Percentiles rank a stretch among this genome's conserved stretches.
phyloP scores from a whole-genome alignment of 1,140 invertebrate species.

The Temnothorax curvispinosus region DNA sequence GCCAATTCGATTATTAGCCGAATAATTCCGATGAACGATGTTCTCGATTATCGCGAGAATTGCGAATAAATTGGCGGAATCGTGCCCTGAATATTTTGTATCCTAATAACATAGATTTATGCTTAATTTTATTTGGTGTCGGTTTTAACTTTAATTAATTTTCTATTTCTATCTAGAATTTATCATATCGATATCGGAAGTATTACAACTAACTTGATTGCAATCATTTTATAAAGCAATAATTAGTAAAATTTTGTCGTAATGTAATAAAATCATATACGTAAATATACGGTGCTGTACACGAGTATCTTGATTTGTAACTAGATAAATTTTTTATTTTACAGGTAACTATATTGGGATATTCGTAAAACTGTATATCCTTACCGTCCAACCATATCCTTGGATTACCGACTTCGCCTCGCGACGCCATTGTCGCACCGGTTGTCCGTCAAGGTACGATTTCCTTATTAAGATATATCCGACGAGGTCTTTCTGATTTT shows the following conservation, averaged over 20 bases:
- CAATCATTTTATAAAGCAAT: not conserved
- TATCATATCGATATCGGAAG: not conserved
- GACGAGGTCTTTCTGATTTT: slow-evolving; percentile 68
- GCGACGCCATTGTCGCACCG: slow-evolving; percentile 62
- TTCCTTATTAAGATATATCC: slow-evolving; percentile 75
- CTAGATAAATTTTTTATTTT: slow-evolving; percentile 15
- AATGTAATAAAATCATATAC: not conserved
- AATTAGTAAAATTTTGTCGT: not conserved
- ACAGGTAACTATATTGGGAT: slow-evolving; percentile 15
- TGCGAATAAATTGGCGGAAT: not conserved
- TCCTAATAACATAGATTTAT: not conserved
- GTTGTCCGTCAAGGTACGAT: slow-evolving; percentile 69
- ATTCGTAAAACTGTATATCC: slow-evolving; percentile 16
- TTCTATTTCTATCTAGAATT: not conserved
- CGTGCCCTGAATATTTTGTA: not conserved
- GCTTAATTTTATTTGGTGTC: not conserved
- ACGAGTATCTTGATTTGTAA: slow-evolving; percentile 5
- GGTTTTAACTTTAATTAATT: slow-evolving; percentile 4
- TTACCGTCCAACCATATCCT: slow-evolving; percentile 51
- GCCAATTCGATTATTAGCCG: slow-evolving; percentile 15
- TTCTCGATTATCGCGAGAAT: slow-evolving; percentile 3
- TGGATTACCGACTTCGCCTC: slow-evolving; percentile 56
- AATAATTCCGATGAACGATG: not conserved
- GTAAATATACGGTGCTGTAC: not conserved
- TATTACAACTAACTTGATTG: not conserved